phyloP scores from a whole-genome alignment of 2,797 vertebrate species.

The Paedocypris micromegethes region DNA sequence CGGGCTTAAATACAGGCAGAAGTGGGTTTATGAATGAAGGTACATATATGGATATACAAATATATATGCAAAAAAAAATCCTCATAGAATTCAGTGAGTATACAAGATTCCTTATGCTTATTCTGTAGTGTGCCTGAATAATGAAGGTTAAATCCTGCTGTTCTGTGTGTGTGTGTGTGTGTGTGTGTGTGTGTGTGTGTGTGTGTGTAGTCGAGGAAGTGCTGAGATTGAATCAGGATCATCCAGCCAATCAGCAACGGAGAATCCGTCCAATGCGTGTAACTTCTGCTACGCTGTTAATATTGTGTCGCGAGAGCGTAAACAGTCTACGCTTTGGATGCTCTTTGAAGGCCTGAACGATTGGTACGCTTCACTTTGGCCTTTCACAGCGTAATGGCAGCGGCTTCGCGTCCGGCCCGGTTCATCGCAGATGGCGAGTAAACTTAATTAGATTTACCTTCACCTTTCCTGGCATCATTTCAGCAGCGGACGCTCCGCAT shows the following conservation, averaged over 20 bases:
- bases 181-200: constrained; percentile 18
- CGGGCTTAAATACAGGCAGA: too few relatives aligned
- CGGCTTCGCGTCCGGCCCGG: constrained; percentile 29
- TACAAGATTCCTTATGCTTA: too few relatives aligned
- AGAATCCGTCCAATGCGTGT: constrained; percentile 36
- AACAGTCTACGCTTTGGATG: constrained; percentile 48
- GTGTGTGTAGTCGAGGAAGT: constrained; percentile 13
- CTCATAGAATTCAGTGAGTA: too few relatives aligned
- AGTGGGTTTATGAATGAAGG: too few relatives aligned
- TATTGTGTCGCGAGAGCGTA: constrained; percentile 48
- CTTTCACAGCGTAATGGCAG: constrained; percentile 43
- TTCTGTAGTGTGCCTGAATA: too few relatives aligned
- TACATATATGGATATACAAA: too few relatives aligned
- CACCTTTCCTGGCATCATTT: constrained; percentile 46
- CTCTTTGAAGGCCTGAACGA: constrained; percentile 41
- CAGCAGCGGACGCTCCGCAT: constrained; percentile 21
- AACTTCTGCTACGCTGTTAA: constrained; percentile 43
- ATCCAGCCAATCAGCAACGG: constrained; percentile 30
- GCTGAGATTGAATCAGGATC: not conserved
- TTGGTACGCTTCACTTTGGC: constrained; percentile 47
- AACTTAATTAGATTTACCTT: constrained; percentile 55
- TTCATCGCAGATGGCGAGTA: constrained; percentile 47
- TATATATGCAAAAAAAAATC: too few relatives aligned
- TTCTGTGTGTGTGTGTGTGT: constrained; percentile 7
- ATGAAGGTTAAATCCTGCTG: not conserved